A percentile compares a stretch with the other conserved stretches of the same genome.
These are phyloP conservation scores for Siniperca scherzeri DNA, from an alignment of 2,797 vertebrate species.

Conservation along the genomic window DNA sequence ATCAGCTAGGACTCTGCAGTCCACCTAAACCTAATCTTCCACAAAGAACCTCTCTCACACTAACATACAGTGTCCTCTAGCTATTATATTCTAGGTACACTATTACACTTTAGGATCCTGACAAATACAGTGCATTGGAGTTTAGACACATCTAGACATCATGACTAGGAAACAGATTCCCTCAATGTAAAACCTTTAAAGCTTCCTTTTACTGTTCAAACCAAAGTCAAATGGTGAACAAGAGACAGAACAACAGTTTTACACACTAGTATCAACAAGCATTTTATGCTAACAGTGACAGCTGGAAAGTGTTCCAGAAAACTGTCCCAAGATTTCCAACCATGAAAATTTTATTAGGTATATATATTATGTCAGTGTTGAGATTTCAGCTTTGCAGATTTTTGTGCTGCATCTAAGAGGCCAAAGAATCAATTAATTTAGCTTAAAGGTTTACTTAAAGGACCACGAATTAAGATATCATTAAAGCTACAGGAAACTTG, in stretches of 20 bases:
- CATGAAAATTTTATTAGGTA: background rate
- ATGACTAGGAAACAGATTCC: background rate
- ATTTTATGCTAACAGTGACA: background rate
- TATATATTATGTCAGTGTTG: background rate
- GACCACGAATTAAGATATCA: background rate
- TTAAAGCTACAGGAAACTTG: background rate
- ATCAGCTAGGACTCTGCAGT: background rate
- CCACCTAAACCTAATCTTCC: background rate
- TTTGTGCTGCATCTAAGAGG: background rate
- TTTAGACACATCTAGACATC: background rate
- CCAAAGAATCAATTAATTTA: background rate
- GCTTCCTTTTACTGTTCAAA: background rate
- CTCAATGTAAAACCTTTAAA: background rate
- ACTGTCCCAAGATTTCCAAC: background rate
- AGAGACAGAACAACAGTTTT: background rate
- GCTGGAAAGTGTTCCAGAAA: background rate
- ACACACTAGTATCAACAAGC: background rate
- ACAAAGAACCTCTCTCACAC: background rate
- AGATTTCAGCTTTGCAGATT: background rate
- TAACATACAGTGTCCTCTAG: constrained; percentile 48
- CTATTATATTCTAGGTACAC: background rate
- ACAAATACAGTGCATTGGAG: background rate
- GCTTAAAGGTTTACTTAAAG: background rate
- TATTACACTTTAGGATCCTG: background rate
- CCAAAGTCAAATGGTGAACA: background rate